Conservation (phyloP, 2,888 invertebrate species). For the Phyllotreta cruciferae region DNA sequence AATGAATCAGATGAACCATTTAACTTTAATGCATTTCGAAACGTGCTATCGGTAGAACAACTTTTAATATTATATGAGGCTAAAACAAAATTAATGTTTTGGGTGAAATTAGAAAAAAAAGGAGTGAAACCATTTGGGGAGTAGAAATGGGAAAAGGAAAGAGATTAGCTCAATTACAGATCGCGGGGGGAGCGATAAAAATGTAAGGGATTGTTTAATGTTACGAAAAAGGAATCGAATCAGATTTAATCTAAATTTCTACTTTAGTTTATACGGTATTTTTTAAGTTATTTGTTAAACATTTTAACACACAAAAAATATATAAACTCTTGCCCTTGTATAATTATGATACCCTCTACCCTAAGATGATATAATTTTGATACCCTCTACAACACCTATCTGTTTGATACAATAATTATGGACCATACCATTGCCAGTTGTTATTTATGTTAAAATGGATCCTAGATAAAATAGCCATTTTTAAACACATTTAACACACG, state of each 20-base stretch:
- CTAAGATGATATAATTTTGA: too few relatives aligned
- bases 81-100: constrained; percentile 30
- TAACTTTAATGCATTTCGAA: constrained; percentile 7
- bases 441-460: too few relatives aligned
- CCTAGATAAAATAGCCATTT: too few relatives aligned
- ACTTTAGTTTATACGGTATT: constrained; percentile 20
- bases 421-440: too few relatives aligned
- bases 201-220: constrained; percentile 36
- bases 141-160: constrained; percentile 33
- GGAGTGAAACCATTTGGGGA: constrained; percentile 33
- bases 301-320: neutral
- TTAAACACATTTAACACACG: too few relatives aligned
- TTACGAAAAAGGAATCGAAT: constrained; percentile 34
- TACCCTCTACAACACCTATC: too few relatives aligned
- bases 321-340: neutral
- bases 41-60: constrained; percentile 14
- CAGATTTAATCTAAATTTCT: constrained; percentile 32
- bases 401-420: too few relatives aligned
- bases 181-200: constrained; percentile 33
- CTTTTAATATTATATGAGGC: constrained; percentile 21
- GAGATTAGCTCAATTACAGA: constrained; percentile 34
- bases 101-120: constrained; percentile 30
- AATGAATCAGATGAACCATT: constrained; percentile 13
- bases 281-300: constrained; percentile 11
- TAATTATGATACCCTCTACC: too few relatives aligned